Evolutionary conservation across 2,797 vertebrate genomes (phyloP).

Genomic region (Heterohyrax brucei): DNA sequence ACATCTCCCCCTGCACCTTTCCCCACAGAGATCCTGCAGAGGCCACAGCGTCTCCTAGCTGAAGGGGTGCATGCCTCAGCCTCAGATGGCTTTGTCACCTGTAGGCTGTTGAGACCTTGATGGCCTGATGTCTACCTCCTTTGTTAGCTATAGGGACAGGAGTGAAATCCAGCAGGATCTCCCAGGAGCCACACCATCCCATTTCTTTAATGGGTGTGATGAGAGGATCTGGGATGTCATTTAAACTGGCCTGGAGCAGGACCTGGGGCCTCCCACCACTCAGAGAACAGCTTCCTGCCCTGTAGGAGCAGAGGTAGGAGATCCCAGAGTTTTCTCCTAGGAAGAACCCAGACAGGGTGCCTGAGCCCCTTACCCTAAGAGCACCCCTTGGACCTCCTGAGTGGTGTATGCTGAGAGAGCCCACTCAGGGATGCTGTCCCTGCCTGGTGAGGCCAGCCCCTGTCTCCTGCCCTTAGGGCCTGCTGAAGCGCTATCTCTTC

Average conservation of each 20-base stretch:
- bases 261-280: neutral
- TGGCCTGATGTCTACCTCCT: constrained; percentile 58
- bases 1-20: neutral
- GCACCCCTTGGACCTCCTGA: neutral
- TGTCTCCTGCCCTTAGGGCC: no score
- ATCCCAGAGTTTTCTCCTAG: neutral
- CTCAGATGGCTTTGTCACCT: constrained; percentile 55
- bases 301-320: neutral
- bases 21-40: neutral
- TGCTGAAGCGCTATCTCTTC: neutral
- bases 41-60: neutral
- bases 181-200: constrained; percentile 63
- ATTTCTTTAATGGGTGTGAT: constrained; percentile 72
- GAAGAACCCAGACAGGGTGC: neutral
- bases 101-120: constrained; percentile 47
- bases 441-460: neutral
- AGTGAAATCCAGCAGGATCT: constrained; percentile 81
- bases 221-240: constrained; percentile 27
- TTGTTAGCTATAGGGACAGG: constrained; percentile 67
- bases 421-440: neutral
- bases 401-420: neutral
- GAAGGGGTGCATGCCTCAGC: neutral
- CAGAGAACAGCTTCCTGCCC: neutral
- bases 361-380: neutral
- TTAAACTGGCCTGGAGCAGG: constrained; percentile 19